These are phyloP conservation scores for Salminus brasiliensis DNA, from an alignment of 2,113 vertebrate genomes.

Conservation along the genomic window DNA sequence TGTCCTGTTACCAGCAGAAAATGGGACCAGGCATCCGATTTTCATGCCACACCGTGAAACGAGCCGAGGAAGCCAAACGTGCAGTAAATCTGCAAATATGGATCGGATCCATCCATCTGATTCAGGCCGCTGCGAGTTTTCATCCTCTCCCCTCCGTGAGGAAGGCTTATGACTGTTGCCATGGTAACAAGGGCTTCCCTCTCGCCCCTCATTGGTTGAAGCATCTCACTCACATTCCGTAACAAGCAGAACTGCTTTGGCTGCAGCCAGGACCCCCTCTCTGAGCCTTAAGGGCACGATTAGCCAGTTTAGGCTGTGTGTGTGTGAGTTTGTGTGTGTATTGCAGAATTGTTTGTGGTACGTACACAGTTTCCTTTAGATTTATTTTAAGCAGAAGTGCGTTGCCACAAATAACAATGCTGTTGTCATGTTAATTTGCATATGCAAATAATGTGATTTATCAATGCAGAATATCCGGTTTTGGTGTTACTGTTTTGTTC, in stretches of 20 bases:
- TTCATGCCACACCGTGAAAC: not conserved
- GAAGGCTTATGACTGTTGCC: constrained; percentile 49
- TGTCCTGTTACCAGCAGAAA: not conserved
- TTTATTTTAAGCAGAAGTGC: no score
- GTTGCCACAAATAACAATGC: no score
- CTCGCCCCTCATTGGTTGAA: constrained; percentile 41
- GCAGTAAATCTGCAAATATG: constrained; percentile 3
- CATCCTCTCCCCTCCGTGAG: constrained; percentile 32
- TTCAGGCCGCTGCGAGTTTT: constrained; percentile 17
- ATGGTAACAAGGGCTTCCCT: constrained; percentile 47
- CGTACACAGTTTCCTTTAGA: no score
- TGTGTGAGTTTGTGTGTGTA: not conserved
- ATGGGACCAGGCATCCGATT: not conserved
- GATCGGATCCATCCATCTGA: constrained; percentile 17
- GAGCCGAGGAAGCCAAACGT: not conserved
- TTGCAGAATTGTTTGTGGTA: no score
- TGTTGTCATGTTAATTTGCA: no score
- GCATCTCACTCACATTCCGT: constrained; percentile 30
- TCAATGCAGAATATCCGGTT: no score
- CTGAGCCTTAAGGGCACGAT: constrained; percentile 12
- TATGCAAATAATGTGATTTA: no score
- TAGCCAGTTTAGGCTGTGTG: constrained; percentile 4
- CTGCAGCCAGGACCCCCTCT: constrained; percentile 27
- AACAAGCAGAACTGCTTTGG: constrained; percentile 37
- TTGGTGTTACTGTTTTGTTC: no score